A percentile compares a stretch with the other conserved stretches of the same genome.
Evolutionary conservation across 2,113 vertebrate species (phyloP).

Genomic region (Austrofundulus limnaeus): DNA sequence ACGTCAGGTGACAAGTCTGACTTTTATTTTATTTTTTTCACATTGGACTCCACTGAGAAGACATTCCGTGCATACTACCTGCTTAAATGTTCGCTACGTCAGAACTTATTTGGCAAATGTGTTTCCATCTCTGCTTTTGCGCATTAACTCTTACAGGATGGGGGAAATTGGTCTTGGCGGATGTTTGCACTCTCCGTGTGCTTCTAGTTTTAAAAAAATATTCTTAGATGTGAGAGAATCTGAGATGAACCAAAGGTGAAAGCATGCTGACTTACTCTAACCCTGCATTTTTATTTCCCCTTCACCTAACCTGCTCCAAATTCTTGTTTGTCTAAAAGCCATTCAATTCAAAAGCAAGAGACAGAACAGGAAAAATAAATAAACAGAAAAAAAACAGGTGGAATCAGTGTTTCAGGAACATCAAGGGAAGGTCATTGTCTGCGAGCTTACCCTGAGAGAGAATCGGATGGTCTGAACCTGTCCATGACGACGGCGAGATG

Average conservation of each 20-base stretch:
- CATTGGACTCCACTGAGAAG: too few species aligned
- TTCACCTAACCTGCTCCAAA: slow-evolving; percentile 57
- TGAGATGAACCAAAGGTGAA: slow-evolving; percentile 75
- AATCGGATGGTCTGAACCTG: slow-evolving; percentile 80
- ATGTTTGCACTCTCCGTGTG: too few species aligned
- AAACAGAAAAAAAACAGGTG: slow-evolving; percentile 12
- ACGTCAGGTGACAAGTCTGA: too few species aligned
- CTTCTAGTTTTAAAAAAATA: too few species aligned
- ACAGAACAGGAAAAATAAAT: slow-evolving; percentile 20
- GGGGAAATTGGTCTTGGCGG: too few species aligned
- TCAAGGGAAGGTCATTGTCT: slow-evolving; percentile 83
- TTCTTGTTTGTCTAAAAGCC: slow-evolving; percentile 64
- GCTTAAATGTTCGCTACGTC: too few species aligned
- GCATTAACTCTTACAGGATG: too few species aligned
- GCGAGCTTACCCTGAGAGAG: slow-evolving; percentile 81
- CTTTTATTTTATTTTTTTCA: too few species aligned
- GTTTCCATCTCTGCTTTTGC: too few species aligned
- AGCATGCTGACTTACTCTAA: slow-evolving; percentile 57
- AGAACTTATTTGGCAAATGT: too few species aligned
- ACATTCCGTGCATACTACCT: too few species aligned
- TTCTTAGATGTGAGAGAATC: too few species aligned
- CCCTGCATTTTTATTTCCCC: slow-evolving; percentile 61
- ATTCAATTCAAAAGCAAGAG: slow-evolving; percentile 67
- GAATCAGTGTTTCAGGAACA: slow-evolving; percentile 72
- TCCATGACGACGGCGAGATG: slow-evolving; percentile 80